Percentiles rank a stretch among this genome's conserved stretches.
Conservation (phyloP, 2,888 invertebrate species). For the Capitulum mitella region DNA sequence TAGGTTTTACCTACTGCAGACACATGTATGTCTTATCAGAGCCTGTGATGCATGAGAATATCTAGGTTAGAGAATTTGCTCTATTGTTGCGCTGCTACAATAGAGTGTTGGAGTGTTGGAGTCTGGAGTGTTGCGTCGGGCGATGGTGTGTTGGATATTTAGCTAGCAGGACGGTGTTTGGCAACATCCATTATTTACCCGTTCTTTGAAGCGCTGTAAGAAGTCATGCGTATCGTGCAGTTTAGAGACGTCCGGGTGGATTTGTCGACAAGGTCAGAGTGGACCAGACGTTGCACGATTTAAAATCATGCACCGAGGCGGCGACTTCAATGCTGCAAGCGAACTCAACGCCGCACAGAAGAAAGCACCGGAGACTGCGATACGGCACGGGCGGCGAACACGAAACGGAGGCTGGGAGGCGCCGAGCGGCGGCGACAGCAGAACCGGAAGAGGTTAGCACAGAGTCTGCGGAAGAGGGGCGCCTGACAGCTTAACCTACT, state of each 20-base stretch:
- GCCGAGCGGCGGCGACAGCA: not conserved
- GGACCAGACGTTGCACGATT: not conserved
- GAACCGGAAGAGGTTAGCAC: not conserved
- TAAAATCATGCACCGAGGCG: not conserved
- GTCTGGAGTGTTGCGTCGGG: too few relatives aligned
- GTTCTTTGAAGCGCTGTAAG: not conserved
- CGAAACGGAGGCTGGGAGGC: not conserved
- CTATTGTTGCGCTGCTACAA: too few relatives aligned
- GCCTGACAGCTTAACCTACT: conserved; percentile 1
- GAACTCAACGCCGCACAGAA: not conserved
- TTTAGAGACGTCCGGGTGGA: not conserved
- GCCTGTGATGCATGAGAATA: too few relatives aligned
- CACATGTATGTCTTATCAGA: too few relatives aligned
- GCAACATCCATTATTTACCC: not conserved
- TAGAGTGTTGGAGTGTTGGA: too few relatives aligned
- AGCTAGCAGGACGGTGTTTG: not conserved
- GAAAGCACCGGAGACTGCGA: not conserved
- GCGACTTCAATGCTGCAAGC: not conserved
- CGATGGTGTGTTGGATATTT: too few relatives aligned
- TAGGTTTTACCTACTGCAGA: too few relatives aligned
- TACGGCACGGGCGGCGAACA: not conserved
- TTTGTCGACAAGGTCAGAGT: not conserved
- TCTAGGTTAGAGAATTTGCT: too few relatives aligned
- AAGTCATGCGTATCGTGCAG: conserved; percentile 14
- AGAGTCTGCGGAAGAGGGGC: not conserved